Conservation (phyloP, 2,888 invertebrate genomes). For the Leptopilina syphax region DNA sequence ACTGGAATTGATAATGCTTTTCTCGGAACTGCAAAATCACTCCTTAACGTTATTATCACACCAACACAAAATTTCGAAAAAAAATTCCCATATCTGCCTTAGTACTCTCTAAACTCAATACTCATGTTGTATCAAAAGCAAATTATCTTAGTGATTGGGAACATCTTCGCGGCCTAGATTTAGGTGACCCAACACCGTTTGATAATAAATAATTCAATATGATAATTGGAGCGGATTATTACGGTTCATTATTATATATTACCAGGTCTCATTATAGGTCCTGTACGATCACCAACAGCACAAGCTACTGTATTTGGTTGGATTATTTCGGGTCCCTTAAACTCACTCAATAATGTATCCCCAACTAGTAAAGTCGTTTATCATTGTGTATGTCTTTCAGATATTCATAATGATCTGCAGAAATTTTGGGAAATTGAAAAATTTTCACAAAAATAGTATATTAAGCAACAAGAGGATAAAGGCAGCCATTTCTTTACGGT, state of each 20-base stretch:
- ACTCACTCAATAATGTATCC: neutral
- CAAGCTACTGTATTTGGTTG: constrained; percentile 12
- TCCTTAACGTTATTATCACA: neutral
- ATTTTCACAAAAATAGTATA: constrained; percentile 45
- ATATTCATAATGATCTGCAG: constrained; percentile 14
- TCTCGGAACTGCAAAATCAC: neutral
- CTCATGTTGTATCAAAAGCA: neutral
- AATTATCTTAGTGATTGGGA: neutral
- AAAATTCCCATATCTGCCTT: neutral
- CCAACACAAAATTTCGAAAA: neutral
- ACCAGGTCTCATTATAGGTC: neutral
- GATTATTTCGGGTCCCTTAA: neutral
- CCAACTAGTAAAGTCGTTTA: neutral
- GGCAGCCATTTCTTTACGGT: no score
- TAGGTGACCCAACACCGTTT: constrained; percentile 2
- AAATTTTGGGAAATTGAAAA: constrained; percentile 62
- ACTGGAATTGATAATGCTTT: neutral
- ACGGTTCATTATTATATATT: neutral
- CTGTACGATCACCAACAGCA: neutral
- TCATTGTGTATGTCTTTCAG: neutral
- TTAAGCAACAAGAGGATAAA: no score
- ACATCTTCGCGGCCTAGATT: neutral
- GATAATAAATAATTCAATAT: neutral
- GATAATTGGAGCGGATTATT: constrained; percentile 11
- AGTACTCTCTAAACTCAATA: neutral